Evolutionary conservation across 2,113 vertebrate species (phyloP).

Genomic region (Shinisaurus crocodilurus): DNA sequence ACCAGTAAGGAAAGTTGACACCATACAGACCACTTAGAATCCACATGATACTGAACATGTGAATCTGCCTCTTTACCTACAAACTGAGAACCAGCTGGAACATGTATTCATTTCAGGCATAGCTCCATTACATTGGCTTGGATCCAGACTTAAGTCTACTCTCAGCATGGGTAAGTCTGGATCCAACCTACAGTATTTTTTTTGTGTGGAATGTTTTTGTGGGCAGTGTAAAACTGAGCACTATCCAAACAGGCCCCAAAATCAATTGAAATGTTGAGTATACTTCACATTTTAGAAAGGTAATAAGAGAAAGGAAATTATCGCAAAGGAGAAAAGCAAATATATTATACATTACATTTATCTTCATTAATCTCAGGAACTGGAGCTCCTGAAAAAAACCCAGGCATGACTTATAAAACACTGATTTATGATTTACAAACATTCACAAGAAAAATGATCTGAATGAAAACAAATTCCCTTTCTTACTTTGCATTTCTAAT

Average conservation of each 20-base stretch:
- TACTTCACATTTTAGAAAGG: not conserved
- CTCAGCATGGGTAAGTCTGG: not conserved
- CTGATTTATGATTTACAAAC: slow-evolving; percentile 28
- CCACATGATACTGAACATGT: too few relatives aligned
- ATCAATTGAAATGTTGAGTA: slow-evolving; percentile 53
- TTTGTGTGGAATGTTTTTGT: slow-evolving; percentile 43
- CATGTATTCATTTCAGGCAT: slow-evolving; percentile 45
- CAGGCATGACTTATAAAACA: slow-evolving; percentile 29
- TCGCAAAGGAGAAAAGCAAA: slow-evolving; percentile 54
- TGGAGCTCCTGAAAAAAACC: slow-evolving; percentile 17
- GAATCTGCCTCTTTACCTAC: slow-evolving; percentile 37
- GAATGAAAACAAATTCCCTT: slow-evolving; percentile 61
- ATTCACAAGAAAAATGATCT: slow-evolving; percentile 54
- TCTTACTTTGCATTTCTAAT: slow-evolving; percentile 47
- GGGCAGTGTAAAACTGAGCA: slow-evolving; percentile 41
- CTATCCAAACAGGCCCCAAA: slow-evolving; percentile 19
- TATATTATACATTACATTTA: slow-evolving; percentile 48
- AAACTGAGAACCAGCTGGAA: slow-evolving; percentile 55
- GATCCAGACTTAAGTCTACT: not conserved
- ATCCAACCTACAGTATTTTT: slow-evolving; percentile 29
- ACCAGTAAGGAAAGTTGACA: not conserved
- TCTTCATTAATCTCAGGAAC: slow-evolving; percentile 33
- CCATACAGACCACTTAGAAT: not conserved
- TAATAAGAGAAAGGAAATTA: slow-evolving; percentile 46
- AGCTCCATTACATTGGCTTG: slow-evolving; percentile 44